Evolutionary conservation across 2,888 invertebrate species (phyloP), one percentile per base, ranked within the genome.

Genomic region (Meiosimyza platycephala): DNA sequence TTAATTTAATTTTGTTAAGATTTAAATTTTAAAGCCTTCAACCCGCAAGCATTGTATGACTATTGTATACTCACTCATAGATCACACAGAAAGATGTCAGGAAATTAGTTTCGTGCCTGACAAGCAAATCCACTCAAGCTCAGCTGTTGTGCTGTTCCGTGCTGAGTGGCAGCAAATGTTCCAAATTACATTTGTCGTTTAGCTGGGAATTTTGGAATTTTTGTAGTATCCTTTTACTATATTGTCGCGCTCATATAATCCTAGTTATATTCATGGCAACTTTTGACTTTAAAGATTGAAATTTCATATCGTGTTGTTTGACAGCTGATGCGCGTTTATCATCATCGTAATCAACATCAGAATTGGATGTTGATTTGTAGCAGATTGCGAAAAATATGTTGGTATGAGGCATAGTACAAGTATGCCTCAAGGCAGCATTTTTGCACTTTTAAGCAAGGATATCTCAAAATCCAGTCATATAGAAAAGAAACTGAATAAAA

Each of bases 271-370:
- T 60, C 47, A 67, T 69, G 63, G 66, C 71, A 67, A 71, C 63
- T 65, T 65, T 48, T 63, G 40, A 62, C 60, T 59, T 64, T 48
- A 63, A 66, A 72, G 40, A 40, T n/a, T 59, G 64, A 73, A 64
- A 73, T 75, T 75, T 40, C 9, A 70, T 77, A 79, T 78, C 81
- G 79, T 79, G 75, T 79, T 75, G 78, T 76, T 66, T 40, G 82
- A 80, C 84, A 85, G 85, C 84, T 83, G 84, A 83, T 80, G 76
- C 79, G 79, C 84, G 84, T 84, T 83, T 82, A 78, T 84, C 84
- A 84, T 85, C 81, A 83, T 9, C 6, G 40, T 40, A 40, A 40
- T 84, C 82, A 84, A 81, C 81, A 65, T 66, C 55, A 76, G 73
- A 74, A 48, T 13, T 40, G 40, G 4, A 40, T 28, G 40, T 40